These are phyloP conservation scores for Torymus aiolomorphi DNA, from an alignment of 2,888 invertebrate species.

Conservation along the genomic window DNA sequence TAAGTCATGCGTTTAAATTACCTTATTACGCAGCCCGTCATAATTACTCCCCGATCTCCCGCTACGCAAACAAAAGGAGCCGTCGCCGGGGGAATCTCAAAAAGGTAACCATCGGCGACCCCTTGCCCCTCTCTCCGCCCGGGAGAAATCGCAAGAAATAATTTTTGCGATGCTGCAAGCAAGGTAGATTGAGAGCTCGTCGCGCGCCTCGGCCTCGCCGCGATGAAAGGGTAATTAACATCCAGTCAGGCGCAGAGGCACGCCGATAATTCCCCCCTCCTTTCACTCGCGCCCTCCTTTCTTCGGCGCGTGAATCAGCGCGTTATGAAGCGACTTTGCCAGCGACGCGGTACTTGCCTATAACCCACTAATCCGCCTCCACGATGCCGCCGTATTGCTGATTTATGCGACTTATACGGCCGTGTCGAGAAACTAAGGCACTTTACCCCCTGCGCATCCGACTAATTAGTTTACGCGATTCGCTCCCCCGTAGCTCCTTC, in stretches of 20 bases:
- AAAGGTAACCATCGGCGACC: neutral
- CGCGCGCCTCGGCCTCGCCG: neutral
- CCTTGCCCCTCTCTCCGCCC: neutral
- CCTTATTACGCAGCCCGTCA: slow-evolving; percentile 73
- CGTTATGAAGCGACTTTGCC: slow-evolving; percentile 48
- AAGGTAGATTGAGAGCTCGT: neutral
- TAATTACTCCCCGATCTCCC: slow-evolving; percentile 65
- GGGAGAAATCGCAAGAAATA: slow-evolving; percentile 35
- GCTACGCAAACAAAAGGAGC: slow-evolving; percentile 19
- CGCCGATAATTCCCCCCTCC: slow-evolving; percentile 21
- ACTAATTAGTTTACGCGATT: slow-evolving; percentile 39
- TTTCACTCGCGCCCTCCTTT: slow-evolving; percentile 30
- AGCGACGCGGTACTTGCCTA: slow-evolving; percentile 4
- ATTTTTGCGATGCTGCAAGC: slow-evolving; percentile 14
- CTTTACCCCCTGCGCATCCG: neutral
- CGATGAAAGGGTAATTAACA: slow-evolving; percentile 37
- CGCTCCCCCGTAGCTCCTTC: neutral
- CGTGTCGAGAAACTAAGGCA: neutral
- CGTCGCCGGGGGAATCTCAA: slow-evolving; percentile 33
- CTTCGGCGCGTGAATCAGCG: slow-evolving; percentile 1
- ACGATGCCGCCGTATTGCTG: slow-evolving; percentile 10
- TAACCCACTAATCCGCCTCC: too few species aligned
- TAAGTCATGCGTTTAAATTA: slow-evolving; percentile 75
- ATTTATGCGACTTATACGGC: slow-evolving; percentile 30
- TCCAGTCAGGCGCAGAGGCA: slow-evolving; percentile 30